Percentiles rank a stretch among this genome's conserved stretches.
Conservation (phyloP, 2,888 invertebrate species). For the Monoplex corrugatus region DNA sequence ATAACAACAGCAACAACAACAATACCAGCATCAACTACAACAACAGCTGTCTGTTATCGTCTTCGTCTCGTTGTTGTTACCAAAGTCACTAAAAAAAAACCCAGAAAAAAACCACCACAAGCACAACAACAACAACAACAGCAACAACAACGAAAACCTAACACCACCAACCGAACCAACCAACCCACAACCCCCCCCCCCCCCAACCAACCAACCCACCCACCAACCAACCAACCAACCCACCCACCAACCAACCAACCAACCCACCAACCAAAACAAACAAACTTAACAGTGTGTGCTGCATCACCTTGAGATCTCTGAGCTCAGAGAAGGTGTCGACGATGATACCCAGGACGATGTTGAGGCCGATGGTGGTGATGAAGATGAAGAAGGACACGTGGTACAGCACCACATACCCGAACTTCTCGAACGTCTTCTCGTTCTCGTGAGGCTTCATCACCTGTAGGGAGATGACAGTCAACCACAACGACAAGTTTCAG, state of each 20-base stretch:
- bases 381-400: conserved; percentile 82
- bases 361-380: conserved; percentile 82
- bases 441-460: conserved; percentile 71
- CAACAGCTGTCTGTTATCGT: too few relatives aligned
- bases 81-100: neutral
- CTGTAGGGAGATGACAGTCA: conserved; percentile 53
- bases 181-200: too few relatives aligned
- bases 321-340: conserved; percentile 82
- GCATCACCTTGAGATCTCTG: conserved; percentile 80
- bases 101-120: neutral
- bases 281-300: too few relatives aligned
- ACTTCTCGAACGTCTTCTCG: conserved; percentile 77
- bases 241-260: too few relatives aligned
- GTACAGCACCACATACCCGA: conserved; percentile 79
- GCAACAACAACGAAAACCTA: neutral
- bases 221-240: too few relatives aligned
- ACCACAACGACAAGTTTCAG: too few relatives aligned
- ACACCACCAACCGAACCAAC: neutral
- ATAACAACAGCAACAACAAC: too few relatives aligned
- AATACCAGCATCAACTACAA: too few relatives aligned
- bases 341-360: conserved; percentile 82
- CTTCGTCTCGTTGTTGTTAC: too few relatives aligned
- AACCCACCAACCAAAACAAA: too few relatives aligned
- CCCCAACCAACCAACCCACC: too few relatives aligned
- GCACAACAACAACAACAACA: neutral